A percentile compares a stretch with the other conserved stretches of the same genome.
These are phyloP conservation scores for Cichlasoma orientale DNA, from an alignment of 2,797 vertebrate genomes.

Conservation along the genomic window DNA sequence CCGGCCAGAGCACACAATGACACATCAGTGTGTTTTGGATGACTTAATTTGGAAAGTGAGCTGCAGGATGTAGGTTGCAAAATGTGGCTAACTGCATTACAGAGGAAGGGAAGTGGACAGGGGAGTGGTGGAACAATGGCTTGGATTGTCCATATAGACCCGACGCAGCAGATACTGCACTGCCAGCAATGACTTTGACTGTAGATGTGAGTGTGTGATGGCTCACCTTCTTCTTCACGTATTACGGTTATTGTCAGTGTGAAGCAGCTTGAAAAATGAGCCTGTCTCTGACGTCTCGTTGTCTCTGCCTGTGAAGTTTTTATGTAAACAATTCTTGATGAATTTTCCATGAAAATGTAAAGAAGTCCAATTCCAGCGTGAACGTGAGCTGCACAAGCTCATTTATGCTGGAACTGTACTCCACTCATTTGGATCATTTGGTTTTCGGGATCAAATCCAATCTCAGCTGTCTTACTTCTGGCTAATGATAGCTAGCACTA, in stretches of 20 bases:
- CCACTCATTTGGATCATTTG: too few relatives aligned
- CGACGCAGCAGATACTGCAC: background rate
- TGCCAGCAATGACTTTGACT: constrained; percentile 26
- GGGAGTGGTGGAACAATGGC: background rate
- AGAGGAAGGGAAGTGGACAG: constrained; percentile 22
- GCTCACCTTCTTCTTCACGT: background rate
- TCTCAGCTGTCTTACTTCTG: too few relatives aligned
- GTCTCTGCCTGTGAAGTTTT: background rate
- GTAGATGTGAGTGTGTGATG: background rate
- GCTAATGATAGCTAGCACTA: too few relatives aligned
- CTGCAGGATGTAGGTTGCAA: constrained; percentile 14
- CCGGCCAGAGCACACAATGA: background rate
- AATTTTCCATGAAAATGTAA: background rate
- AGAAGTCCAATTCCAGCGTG: background rate
- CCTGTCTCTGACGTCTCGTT: too few relatives aligned
- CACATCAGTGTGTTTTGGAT: constrained; percentile 35
- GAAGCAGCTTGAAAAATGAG: too few relatives aligned
- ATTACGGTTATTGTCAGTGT: too few relatives aligned
- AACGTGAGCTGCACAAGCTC: background rate
- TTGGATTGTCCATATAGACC: constrained; percentile 8
- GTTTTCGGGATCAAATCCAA: too few relatives aligned
- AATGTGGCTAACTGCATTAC: constrained; percentile 10
- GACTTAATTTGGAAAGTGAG: constrained; percentile 27
- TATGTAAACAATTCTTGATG: too few relatives aligned
- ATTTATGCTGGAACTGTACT: too few relatives aligned